A percentile compares a stretch with the other conserved stretches of the same genome.
Evolutionary conservation across 2,113 vertebrate species (phyloP).

Genomic region (Brachypteracias leptosomus): DNA sequence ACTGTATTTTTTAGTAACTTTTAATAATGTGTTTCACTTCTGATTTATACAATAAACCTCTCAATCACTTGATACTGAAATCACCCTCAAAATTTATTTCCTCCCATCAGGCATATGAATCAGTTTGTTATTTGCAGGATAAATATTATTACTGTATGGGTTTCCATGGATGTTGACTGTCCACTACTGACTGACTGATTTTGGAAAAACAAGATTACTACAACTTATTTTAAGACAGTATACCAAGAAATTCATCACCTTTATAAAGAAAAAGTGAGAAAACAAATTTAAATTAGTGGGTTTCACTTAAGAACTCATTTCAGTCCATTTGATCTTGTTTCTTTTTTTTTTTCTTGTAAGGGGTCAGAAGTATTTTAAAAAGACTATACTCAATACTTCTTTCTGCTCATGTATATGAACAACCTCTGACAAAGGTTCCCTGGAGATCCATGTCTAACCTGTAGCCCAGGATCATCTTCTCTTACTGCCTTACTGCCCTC

Average conservation of each 20-base stretch:
- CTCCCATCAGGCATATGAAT: background rate
- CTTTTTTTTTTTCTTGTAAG: background rate
- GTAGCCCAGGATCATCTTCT: background rate
- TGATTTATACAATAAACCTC: slow-evolving; percentile 24
- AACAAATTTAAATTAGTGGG: background rate
- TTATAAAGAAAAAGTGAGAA: background rate
- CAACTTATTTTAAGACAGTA: background rate
- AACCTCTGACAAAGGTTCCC: background rate
- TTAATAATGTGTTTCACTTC: slow-evolving; percentile 38
- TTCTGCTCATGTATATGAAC: background rate
- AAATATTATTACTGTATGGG: background rate
- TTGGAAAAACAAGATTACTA: background rate
- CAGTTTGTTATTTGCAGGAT: slow-evolving; percentile 1
- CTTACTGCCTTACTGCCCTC: background rate
- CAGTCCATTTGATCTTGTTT: background rate
- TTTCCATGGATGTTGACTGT: background rate
- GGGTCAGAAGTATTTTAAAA: background rate
- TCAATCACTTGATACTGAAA: slow-evolving; percentile 30
- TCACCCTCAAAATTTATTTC: slow-evolving; percentile 26
- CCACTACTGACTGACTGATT: background rate
- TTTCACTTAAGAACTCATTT: background rate
- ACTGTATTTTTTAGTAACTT: slow-evolving; percentile 38
- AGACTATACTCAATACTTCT: background rate
- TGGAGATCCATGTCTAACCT: background rate
- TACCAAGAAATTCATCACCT: background rate